Conservation (phyloP, 1,140 invertebrate genomes). For the Thaumetopoea pityocampa region DNA sequence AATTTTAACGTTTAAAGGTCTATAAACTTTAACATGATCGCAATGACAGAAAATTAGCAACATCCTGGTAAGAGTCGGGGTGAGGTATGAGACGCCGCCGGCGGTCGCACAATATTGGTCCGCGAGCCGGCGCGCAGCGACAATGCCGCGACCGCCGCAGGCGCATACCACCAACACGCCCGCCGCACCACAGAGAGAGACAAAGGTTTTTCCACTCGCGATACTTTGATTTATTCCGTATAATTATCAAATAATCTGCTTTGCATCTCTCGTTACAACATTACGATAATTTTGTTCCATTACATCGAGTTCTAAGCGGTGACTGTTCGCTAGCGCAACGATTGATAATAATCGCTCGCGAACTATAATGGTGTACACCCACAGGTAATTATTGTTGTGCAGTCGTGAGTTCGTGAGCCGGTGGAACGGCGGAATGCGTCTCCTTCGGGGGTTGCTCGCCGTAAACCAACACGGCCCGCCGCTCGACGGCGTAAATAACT, state of each 20-base stretch:
- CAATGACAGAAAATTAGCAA: conserved; percentile 73
- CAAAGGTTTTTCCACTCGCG: conserved; percentile 28
- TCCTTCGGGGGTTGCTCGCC: conserved; percentile 69
- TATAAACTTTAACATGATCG: conserved; percentile 63
- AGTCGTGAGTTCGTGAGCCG: conserved; percentile 73
- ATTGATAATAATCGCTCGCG: conserved; percentile 75
- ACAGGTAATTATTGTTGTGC: conserved; percentile 74
- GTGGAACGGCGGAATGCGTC: conserved; percentile 69
- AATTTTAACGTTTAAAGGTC: conserved; percentile 63
- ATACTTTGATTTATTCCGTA: conserved; percentile 59
- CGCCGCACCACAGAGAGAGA: conserved; percentile 26
- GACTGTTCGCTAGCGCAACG: conserved; percentile 66
- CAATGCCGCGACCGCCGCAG: conserved; percentile 28
- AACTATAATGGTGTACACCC: conserved; percentile 75
- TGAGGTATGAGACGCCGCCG: conserved; percentile 59
- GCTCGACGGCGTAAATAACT: conserved; percentile 59
- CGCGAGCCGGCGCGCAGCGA: conserved; percentile 35
- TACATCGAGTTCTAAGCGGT: conserved; percentile 66
- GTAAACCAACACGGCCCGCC: conserved; percentile 61
- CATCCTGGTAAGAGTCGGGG: conserved; percentile 61
- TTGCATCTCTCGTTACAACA: conserved; percentile 66
- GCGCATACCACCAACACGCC: conserved; percentile 27
- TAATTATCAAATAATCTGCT: conserved; percentile 68
- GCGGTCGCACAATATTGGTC: conserved; percentile 44
- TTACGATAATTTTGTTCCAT: conserved; percentile 67